Base-by-base conservation (phyloP, 92 coral and sea anemone genomes). In the Palythoa grandiflora region DNA sequence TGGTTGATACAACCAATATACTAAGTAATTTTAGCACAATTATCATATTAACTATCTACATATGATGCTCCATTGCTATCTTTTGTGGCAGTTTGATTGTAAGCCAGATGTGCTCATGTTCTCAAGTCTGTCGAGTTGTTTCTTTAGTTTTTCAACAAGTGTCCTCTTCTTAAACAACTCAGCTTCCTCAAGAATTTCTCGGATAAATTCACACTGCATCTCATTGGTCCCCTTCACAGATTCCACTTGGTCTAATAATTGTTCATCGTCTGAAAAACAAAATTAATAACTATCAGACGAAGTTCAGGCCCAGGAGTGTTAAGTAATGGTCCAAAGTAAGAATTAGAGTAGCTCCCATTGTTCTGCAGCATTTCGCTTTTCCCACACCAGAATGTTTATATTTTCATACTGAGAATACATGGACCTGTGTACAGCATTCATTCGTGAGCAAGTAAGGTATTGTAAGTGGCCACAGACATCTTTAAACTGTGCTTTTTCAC, bases 181-280 rank as follows among this genome's bases (percentile, higher is more conserved):
- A 2, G 99, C 98, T 87, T 97, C 99, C 13, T 97, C 98, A 15
- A 97, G 89, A 91, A 97, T 94, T 87, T 95, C 94, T 55, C 91
- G 91, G 13, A 96, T 81, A 51, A 89, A 90, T 1, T 88, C 73
- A 44, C 91, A 81, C 78, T 93, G 98, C 83, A 93, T 79, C 66
- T 97, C 98, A 13, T 73, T 66, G 3, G 95, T 92, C 15, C 99
- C 99, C 85, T 97, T 94, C 54, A 97, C 88, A 74, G 89, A 94
- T n/a, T 84, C 90, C 15, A 97, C 78, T 55, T 88, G 98, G 40
- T 85, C 86, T 48, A 97, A 66, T 50, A 97, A 86, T 19, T 79
- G 92, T 17, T 94, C 98, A 83, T 94, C 94, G 86, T 89, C 99
- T 97, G 90, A 37, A 86, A 77, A 57, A 55, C 47, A 72, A 57